Base-by-base conservation (phyloP, 2,113 vertebrate species). In the Leptodactylus fuscus region DNA sequence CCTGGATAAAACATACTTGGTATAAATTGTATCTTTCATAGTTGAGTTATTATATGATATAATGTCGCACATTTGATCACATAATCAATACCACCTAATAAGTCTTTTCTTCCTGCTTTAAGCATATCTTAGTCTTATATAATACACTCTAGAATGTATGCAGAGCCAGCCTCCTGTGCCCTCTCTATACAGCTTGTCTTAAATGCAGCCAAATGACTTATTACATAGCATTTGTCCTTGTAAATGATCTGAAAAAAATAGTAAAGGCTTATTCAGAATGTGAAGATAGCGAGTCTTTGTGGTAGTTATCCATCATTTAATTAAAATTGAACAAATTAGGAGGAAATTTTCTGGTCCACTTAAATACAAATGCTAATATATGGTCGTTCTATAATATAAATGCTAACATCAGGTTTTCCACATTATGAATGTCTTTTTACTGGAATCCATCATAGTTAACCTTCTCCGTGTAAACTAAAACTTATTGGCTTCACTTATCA, bases 371-470 rank as follows among this genome's bases (percentile, higher is more conserved):
- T 76, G 24, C 15, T 51, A 51, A 76, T 51, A 76, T 76, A 48
- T 20, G 46, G 24, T 22, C 20, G 46, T 76, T 76, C 74, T 22
- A 76, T 51, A 38, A 32, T 67, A 81, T 67, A 65, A 81, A 81
- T 69, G 79, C 58, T 81, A 81, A 67, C 41, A 48, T 81, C 38
- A 67, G 55, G 79, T 48, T 81, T 81, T 81, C 41, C 44, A 81
- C 44, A 67, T 67, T 29, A 67, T 67, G 53, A 49, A 49, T 81
- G 58, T 67, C 60, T 81, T 18, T 24, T 67, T 32, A 29, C 16
- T 65, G 24, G 81, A 46, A 83, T 83, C 69, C 81, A 83, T 83
- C 81, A 83, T 74, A 83, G 81, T 83, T 83, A 83, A 74, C 48
- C 34, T 73, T 83, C 34, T 74, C 20, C 5, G 34, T 60, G 81